These are phyloP conservation scores for Platichthys flesus DNA, from an alignment of 2,113 vertebrate species.

Conservation along the genomic window DNA sequence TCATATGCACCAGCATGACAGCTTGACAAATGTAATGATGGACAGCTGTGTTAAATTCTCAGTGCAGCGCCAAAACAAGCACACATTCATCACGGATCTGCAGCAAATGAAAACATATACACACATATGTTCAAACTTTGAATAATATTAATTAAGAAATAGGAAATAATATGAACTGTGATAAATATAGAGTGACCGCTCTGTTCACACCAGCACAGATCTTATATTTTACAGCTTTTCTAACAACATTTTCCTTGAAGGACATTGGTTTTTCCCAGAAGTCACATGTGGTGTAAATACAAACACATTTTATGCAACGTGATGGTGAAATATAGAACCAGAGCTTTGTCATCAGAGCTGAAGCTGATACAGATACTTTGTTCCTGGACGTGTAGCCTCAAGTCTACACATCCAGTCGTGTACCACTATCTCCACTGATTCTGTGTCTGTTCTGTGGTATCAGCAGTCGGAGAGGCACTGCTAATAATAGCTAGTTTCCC, in stretches of 20 bases:
- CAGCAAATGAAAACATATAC: background rate
- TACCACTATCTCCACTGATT: conserved; percentile 17
- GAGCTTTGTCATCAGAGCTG: background rate
- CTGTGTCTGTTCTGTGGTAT: conserved; percentile 39
- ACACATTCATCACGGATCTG: conserved; percentile 7
- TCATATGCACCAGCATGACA: background rate
- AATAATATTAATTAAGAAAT: too few relatives aligned
- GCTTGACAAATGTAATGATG: conserved; percentile 17
- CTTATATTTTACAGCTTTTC: too few relatives aligned
- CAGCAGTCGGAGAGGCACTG: conserved; percentile 29
- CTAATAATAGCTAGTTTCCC: conserved; percentile 54
- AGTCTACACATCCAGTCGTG: background rate
- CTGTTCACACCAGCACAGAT: too few relatives aligned
- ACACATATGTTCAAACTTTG: too few relatives aligned
- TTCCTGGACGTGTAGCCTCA: conserved; percentile 1
- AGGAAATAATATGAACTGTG: too few relatives aligned
- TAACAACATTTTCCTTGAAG: too few relatives aligned
- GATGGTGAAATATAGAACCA: background rate
- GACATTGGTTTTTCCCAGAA: too few relatives aligned
- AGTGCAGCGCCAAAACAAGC: background rate
- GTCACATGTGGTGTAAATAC: background rate
- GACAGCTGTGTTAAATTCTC: conserved; percentile 23
- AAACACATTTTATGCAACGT: background rate
- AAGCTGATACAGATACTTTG: background rate
- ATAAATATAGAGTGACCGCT: too few relatives aligned